These are phyloP conservation scores for Leptatherina wallacei DNA, from an alignment of 2,797 vertebrate species.

Conservation along the genomic window DNA sequence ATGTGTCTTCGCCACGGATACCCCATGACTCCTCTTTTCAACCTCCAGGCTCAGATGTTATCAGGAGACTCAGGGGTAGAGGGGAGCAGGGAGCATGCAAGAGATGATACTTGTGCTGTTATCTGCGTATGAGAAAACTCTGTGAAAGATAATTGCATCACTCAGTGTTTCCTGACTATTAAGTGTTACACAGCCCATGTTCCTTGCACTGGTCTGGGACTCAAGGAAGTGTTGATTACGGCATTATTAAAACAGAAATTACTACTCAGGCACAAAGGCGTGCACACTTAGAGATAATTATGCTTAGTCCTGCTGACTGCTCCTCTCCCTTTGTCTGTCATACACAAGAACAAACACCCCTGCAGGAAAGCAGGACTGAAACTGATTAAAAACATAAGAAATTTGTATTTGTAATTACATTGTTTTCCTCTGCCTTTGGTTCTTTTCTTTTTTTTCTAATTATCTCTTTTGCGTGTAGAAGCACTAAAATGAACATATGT, in stretches of 20 bases:
- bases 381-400: constrained; percentile 26
- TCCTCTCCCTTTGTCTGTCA: constrained; percentile 35
- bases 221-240: constrained; percentile 62
- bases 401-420: constrained; percentile 30
- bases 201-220: constrained; percentile 34
- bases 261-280: constrained; percentile 45
- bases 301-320: constrained; percentile 52
- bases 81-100: constrained; percentile 54
- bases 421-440: constrained; percentile 2
- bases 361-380: constrained; percentile 27
- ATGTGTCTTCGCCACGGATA: background rate
- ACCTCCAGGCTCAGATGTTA: constrained; percentile 61
- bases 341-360: constrained; percentile 36
- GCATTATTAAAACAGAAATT: constrained; percentile 69
- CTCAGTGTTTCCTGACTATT: constrained; percentile 63
- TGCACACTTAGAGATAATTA: constrained; percentile 69
- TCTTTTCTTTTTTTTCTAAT: background rate
- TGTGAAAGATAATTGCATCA: constrained; percentile 47
- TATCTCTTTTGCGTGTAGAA: background rate
- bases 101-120: constrained; percentile 51
- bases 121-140: constrained; percentile 52
- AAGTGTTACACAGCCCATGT: constrained; percentile 38
- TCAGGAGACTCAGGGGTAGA: constrained; percentile 50
- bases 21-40: constrained; percentile 28
- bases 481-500: background rate